Percentiles rank a stretch among this genome's conserved stretches.
Conservation (phyloP, 2,797 vertebrate species). For the Triplophysa yarkandensis region DNA sequence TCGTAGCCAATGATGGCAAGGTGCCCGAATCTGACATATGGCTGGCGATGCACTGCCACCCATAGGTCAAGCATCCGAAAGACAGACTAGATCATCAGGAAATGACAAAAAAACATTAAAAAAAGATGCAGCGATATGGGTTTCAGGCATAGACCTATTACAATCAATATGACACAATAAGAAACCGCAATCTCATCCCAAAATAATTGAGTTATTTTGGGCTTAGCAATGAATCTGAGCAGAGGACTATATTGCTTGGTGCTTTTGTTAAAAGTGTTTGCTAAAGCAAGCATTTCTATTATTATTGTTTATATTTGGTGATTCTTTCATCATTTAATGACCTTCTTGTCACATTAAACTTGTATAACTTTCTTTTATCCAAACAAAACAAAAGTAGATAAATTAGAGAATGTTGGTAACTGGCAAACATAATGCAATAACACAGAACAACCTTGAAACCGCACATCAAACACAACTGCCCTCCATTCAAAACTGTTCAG, state of each 20-base stretch:
- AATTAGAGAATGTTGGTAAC: too few relatives aligned
- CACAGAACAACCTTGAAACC: background rate
- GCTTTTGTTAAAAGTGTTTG: background rate
- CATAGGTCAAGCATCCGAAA: constrained; percentile 49
- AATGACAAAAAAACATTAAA: background rate
- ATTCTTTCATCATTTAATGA: too few relatives aligned
- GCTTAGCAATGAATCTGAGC: background rate
- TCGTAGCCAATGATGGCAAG: constrained; percentile 25
- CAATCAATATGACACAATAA: background rate
- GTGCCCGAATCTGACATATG: constrained; percentile 54
- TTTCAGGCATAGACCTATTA: background rate
- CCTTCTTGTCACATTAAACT: too few relatives aligned
- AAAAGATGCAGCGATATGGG: background rate
- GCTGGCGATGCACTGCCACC: constrained; percentile 64
- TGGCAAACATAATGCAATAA: background rate
- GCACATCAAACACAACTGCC: background rate
- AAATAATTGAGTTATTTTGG: background rate
- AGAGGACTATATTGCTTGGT: background rate
- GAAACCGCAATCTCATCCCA: background rate
- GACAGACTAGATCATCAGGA: background rate
- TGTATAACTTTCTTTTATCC: too few relatives aligned
- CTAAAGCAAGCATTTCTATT: background rate
- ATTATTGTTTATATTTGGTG: background rate
- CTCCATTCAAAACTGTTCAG: background rate
- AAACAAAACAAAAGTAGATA: too few relatives aligned